A percentile compares a stretch with the other conserved stretches of the same genome.
phyloP scores from a whole-genome alignment of 2,888 invertebrate species.

The Drosophila imparisetae region DNA sequence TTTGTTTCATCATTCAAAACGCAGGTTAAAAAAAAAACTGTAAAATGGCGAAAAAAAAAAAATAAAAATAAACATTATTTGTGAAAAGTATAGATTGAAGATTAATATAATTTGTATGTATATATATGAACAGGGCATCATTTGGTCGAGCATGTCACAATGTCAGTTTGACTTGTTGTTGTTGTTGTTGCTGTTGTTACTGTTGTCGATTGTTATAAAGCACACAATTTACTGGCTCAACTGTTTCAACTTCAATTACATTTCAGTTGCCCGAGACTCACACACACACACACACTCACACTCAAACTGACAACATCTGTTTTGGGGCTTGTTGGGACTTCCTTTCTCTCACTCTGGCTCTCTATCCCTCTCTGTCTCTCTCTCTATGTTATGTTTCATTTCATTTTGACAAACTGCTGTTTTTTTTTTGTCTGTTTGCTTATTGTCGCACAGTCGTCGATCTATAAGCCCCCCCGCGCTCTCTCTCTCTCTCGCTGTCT shows the following conservation, averaged over 20 bases:
- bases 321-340: conserved; percentile 5
- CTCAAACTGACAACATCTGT: conserved; percentile 30
- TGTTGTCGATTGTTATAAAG: conserved; percentile 44
- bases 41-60: not conserved
- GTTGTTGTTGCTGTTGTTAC: conserved; percentile 19
- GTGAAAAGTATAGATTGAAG: not conserved
- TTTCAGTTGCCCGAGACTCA: conserved; percentile 37
- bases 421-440: conserved; percentile 22
- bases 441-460: conserved; percentile 20
- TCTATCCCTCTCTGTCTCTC: not conserved
- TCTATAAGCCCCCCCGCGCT: not conserved
- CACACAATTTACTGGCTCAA: conserved; percentile 69
- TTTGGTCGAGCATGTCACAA: not conserved
- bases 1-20: too few relatives aligned
- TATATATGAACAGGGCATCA: not conserved
- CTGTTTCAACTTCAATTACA: conserved; percentile 72
- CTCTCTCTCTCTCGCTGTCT: fast-evolving
- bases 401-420: conserved; percentile 42
- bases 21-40: not conserved
- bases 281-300: not conserved
- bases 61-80: not conserved
- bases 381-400: conserved; percentile 33
- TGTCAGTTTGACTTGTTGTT: conserved; percentile 14
- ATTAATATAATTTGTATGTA: not conserved
- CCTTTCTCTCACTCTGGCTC: not conserved